Evolutionary conservation across 1,140 invertebrate species (phyloP).

Genomic region (Centruroides vittatus): DNA sequence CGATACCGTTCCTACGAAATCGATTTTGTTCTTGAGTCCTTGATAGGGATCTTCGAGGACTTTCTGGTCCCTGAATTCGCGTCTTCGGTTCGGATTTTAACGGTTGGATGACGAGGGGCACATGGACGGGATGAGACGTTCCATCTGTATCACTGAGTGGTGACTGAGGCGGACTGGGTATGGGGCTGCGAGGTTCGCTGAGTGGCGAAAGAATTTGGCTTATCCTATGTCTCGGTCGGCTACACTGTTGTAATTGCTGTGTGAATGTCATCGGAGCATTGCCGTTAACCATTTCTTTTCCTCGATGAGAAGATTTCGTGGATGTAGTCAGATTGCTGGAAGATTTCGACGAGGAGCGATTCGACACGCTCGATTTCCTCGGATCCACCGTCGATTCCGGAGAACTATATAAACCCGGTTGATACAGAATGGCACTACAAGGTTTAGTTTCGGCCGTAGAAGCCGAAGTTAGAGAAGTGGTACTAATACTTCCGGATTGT

Average conservation of each 20-base stretch:
- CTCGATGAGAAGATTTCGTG: slow-evolving; percentile 32
- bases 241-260: slow-evolving; percentile 52
- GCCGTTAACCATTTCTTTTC: background rate
- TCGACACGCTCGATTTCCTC: slow-evolving; percentile 51
- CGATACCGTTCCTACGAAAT: slow-evolving; percentile 61
- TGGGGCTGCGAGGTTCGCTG: slow-evolving; percentile 58
- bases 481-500: slow-evolving; percentile 30
- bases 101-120: slow-evolving; percentile 10
- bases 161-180: slow-evolving; percentile 68
- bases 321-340: slow-evolving; percentile 52
- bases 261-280: slow-evolving; percentile 42
- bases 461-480: slow-evolving; percentile 41
- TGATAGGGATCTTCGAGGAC: slow-evolving; percentile 6
- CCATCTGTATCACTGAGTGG: slow-evolving; percentile 47
- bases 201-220: slow-evolving; percentile 44
- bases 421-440: slow-evolving; percentile 43
- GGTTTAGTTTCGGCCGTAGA: slow-evolving; percentile 54
- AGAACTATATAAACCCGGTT: slow-evolving; percentile 33
- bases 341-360: slow-evolving; percentile 55
- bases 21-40: slow-evolving; percentile 26
- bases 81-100: background rate
- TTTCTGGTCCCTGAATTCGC: background rate
- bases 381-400: slow-evolving; percentile 48
- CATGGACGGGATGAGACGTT: slow-evolving; percentile 6
- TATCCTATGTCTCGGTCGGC: slow-evolving; percentile 28